phyloP scores from a whole-genome alignment of 2,797 vertebrate genomes.

The Eulemur rubriventer region DNA sequence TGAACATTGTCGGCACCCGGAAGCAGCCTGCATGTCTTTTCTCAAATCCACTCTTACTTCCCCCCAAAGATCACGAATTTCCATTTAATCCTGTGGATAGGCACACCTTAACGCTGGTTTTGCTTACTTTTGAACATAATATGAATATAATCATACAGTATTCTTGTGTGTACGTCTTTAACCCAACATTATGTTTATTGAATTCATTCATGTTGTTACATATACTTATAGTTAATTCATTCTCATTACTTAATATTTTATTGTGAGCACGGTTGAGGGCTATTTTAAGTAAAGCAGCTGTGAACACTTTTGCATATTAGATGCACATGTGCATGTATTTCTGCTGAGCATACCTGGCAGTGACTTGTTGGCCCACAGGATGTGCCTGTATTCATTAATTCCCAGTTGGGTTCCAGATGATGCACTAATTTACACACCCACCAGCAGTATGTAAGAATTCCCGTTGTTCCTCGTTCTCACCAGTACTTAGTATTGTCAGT shows the following conservation, averaged over 20 bases:
- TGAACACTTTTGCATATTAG: not conserved
- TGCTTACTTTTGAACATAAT: not conserved
- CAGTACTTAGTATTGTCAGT: not conserved
- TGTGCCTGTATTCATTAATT: not conserved
- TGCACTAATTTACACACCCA: not conserved
- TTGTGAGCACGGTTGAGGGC: not conserved
- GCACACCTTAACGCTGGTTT: not conserved
- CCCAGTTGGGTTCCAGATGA: not conserved
- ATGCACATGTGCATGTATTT: not conserved
- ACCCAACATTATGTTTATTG: not conserved
- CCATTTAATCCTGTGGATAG: not conserved
- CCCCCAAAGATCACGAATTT: not conserved
- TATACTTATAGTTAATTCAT: not conserved
- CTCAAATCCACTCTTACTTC: not conserved
- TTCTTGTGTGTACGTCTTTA: not conserved
- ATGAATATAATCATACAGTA: not conserved
- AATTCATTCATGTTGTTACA: not conserved
- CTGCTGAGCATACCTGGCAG: not conserved
- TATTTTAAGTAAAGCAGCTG: not conserved
- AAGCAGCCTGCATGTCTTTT: not conserved
- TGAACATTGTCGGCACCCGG: not conserved
- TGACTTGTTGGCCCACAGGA: not conserved
- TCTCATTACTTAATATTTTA: not conserved
- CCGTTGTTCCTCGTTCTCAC: not conserved
- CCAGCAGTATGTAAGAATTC: not conserved